Conservation (phyloP, 2,797 vertebrate genomes). For the Tokudaia muenninki region DNA sequence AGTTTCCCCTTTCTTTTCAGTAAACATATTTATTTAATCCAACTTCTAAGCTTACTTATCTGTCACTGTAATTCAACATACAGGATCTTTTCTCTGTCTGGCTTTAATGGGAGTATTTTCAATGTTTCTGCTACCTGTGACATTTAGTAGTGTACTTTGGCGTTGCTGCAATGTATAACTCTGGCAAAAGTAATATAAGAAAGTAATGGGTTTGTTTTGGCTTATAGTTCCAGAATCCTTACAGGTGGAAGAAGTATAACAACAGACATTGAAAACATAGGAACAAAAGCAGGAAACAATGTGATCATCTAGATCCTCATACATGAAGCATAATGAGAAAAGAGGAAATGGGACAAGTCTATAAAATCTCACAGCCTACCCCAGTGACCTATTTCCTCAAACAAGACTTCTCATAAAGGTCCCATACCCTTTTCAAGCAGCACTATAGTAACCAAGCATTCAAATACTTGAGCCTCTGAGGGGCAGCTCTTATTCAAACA, state of each 20-base stretch:
- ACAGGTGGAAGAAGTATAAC: not conserved
- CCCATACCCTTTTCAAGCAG: not conserved
- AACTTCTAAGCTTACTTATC: not conserved
- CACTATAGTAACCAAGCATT: not conserved
- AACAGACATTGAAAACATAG: not conserved
- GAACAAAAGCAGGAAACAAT: not conserved
- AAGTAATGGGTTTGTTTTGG: no score
- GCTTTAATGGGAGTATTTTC: not conserved
- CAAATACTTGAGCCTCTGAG: not conserved
- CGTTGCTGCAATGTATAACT: not conserved
- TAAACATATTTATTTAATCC: not conserved
- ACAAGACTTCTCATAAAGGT: not conserved
- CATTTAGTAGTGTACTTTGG: not conserved
- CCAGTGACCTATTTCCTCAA: not conserved
- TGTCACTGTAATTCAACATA: not conserved
- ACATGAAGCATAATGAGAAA: not conserved
- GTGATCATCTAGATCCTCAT: not conserved
- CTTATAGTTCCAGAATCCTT: not conserved
- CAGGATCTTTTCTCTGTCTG: not conserved
- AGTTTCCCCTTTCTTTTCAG: not conserved
- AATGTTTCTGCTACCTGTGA: not conserved
- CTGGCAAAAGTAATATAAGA: not conserved
- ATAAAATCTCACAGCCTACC: not conserved
- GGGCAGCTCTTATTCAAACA: not conserved
- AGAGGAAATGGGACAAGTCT: not conserved